Conservation (phyloP, 2,797 vertebrate species). For the Enteromius treurensis region DNA sequence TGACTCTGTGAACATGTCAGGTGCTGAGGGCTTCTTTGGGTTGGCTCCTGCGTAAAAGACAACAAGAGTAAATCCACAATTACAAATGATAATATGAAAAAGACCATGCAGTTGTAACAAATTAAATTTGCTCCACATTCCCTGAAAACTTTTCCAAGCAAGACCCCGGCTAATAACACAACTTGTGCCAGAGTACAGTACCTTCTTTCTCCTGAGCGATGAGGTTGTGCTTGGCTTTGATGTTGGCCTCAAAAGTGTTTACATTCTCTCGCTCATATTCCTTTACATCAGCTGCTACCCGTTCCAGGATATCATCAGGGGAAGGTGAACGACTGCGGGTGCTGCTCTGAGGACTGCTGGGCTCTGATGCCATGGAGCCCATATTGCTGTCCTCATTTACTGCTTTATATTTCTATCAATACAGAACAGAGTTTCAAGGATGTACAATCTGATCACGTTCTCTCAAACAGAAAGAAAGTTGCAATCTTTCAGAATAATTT, state of each 20-base stretch:
- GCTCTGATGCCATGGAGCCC: constrained; percentile 88
- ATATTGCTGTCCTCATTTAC: constrained; percentile 89
- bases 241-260: constrained; percentile 93
- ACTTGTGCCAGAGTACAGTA: constrained; percentile 63
- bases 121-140: background rate
- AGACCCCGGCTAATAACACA: background rate
- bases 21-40: constrained; percentile 93
- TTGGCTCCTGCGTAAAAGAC: constrained; percentile 82
- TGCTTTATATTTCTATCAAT: constrained; percentile 88
- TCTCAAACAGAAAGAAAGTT: background rate
- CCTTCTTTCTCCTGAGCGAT: constrained; percentile 96
- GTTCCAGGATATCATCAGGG: constrained; percentile 93
- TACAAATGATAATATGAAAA: constrained; percentile 14
- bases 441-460: background rate
- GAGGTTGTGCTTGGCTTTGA: constrained; percentile 98
- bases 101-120: background rate
- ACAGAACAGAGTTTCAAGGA: background rate
- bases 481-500: background rate
- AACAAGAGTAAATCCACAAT: constrained; percentile 61
- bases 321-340: constrained; percentile 93
- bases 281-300: constrained; percentile 95
- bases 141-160: background rate
- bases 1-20: constrained; percentile 99
- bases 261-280: constrained; percentile 96
- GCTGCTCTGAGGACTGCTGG: constrained; percentile 96